These are phyloP conservation scores for Aphaenogaster rudis DNA, from an alignment of 1,140 invertebrate species.

Conservation along the genomic window DNA sequence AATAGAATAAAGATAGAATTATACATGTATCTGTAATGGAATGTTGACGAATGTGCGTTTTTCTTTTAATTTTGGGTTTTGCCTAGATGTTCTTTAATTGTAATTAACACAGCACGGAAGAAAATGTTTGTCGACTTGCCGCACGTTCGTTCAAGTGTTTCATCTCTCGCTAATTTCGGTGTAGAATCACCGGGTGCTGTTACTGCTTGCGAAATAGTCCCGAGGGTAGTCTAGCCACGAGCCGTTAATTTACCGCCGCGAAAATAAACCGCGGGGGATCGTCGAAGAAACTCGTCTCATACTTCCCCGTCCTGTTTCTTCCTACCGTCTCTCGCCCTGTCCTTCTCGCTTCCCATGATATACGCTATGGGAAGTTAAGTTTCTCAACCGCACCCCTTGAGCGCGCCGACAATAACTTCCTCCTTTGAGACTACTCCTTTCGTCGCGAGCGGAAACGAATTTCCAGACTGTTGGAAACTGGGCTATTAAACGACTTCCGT, in stretches of 20 bases:
- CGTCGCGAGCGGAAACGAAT: constrained; percentile 63
- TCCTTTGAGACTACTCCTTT: constrained; percentile 62
- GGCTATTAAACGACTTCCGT: constrained; percentile 67
- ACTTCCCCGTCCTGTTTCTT: constrained; percentile 51
- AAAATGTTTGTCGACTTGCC: constrained; percentile 17
- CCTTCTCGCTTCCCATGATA: constrained; percentile 63
- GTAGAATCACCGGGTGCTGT: constrained; percentile 61
- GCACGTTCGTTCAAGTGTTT: constrained; percentile 50
- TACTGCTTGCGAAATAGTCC: constrained; percentile 67
- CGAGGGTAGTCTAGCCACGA: constrained; percentile 62
- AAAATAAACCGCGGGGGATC: constrained; percentile 76
- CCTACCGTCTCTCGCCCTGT: background rate
- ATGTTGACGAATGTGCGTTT: background rate
- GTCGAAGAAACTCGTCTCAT: constrained; percentile 69
- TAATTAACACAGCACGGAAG: constrained; percentile 13
- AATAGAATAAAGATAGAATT: background rate
- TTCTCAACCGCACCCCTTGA: constrained; percentile 57
- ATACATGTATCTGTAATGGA: background rate
- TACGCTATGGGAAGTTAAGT: constrained; percentile 68
- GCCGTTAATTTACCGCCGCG: constrained; percentile 78
- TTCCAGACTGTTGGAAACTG: constrained; percentile 65
- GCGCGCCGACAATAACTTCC: constrained; percentile 60
- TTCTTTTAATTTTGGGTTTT: background rate
- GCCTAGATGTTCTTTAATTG: background rate
- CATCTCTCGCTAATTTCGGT: constrained; percentile 69